These are phyloP conservation scores for Rachycentron canadum DNA, from an alignment of 2,797 vertebrate genomes.

Conservation along the genomic window DNA sequence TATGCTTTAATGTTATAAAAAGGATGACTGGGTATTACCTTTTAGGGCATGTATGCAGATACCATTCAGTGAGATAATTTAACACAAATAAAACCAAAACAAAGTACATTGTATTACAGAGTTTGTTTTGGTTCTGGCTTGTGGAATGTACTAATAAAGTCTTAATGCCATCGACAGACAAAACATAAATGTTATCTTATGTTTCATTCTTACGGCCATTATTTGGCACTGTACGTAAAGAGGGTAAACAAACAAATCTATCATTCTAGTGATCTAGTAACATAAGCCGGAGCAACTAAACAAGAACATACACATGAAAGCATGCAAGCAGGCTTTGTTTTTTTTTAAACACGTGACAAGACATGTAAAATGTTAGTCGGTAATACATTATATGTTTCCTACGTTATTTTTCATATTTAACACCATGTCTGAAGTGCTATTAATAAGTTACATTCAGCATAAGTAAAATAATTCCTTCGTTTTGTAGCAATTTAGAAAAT, in stretches of 20 bases:
- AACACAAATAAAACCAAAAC: constrained; percentile 45
- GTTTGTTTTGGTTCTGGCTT: constrained; percentile 51
- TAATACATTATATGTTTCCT: constrained; percentile 65
- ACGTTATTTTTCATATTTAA: constrained; percentile 58
- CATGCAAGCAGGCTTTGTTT: constrained; percentile 75
- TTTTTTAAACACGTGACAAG: constrained; percentile 66
- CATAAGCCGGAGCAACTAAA: constrained; percentile 67
- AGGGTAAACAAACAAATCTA: constrained; percentile 71
- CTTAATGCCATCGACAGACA: constrained; percentile 38
- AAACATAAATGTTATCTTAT: constrained; percentile 37
- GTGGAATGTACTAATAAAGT: constrained; percentile 64
- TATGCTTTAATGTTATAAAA: constrained; percentile 11
- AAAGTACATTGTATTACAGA: constrained; percentile 49
- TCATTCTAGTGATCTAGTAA: constrained; percentile 53
- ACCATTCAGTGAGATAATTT: constrained; percentile 49
- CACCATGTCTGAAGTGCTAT: constrained; percentile 70
- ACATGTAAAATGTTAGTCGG: constrained; percentile 74
- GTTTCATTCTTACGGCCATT: constrained; percentile 62
- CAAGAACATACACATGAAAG: constrained; percentile 64
- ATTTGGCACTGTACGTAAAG: constrained; percentile 78
- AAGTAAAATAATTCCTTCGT: constrained; percentile 84
- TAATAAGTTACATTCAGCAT: constrained; percentile 84
- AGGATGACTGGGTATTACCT: constrained; percentile 61
- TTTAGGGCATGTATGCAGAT: constrained; percentile 65
- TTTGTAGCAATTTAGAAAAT: constrained; percentile 83